phyloP scores from a whole-genome alignment of 2,797 vertebrate species.

The Scomberomorus guttatus region DNA sequence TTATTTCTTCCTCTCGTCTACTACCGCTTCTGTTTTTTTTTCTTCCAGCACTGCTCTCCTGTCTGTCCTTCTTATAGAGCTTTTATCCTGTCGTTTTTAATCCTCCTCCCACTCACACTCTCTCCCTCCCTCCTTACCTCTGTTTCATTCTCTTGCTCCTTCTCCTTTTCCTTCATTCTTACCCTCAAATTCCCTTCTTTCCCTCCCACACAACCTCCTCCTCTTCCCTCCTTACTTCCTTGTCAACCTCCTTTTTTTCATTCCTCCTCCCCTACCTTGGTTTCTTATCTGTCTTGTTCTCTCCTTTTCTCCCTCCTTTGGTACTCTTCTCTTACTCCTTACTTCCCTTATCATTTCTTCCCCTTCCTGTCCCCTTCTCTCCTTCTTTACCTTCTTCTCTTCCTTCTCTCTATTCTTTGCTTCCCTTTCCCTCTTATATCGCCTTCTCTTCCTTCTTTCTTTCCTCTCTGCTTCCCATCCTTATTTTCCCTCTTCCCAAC shows the following conservation, averaged over 20 bases:
- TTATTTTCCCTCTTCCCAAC: neutral
- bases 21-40: no score
- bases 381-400: no score
- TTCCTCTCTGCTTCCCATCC: neutral
- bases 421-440: no score
- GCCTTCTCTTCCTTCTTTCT: no score
- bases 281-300: no score
- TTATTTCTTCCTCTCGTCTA: neutral
- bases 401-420: no score
- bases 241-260: no score
- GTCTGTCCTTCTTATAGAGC: slow-evolving; percentile 69
- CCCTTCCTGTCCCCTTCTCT: neutral
- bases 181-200: neutral
- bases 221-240: neutral
- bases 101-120: slow-evolving; percentile 44
- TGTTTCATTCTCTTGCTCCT: no score
- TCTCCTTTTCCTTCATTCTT: neutral
- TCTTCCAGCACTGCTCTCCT: neutral
- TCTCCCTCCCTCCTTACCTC: neutral
- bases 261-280: no score
- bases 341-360: neutral
- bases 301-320: neutral
- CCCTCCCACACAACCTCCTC: neutral
- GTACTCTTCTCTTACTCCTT: neutral
- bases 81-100: slow-evolving; percentile 65